Percentiles rank a stretch among this genome's conserved stretches.
These are phyloP conservation scores for Nyctereutes procyonoides DNA, from an alignment of 2,113 vertebrate genomes.

Conservation along the genomic window DNA sequence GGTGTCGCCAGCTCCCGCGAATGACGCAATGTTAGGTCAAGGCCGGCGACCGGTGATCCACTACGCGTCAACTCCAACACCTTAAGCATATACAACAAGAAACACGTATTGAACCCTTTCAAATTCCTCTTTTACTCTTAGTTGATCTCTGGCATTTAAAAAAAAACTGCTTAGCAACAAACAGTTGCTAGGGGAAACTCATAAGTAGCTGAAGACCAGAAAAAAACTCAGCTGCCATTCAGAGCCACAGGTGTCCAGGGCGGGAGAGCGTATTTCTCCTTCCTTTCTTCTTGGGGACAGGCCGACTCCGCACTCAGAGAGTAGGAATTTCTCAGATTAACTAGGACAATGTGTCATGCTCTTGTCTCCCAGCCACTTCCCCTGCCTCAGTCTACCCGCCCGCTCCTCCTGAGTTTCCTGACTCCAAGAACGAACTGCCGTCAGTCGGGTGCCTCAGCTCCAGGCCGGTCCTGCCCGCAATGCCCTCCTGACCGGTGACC, in stretches of 20 bases:
- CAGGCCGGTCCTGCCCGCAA: neutral
- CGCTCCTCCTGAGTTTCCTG: neutral
- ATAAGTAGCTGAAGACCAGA: neutral
- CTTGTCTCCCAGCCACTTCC: neutral
- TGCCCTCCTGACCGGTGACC: rapidly evolving
- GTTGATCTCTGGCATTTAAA: neutral
- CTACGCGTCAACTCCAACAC: neutral
- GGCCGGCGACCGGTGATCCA: neutral
- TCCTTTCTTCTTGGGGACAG: neutral
- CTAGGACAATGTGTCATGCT: neutral
- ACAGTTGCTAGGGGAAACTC: conserved; percentile 33
- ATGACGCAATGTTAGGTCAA: neutral
- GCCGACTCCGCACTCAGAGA: neutral
- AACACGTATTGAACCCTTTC: neutral
- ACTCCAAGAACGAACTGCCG: neutral
- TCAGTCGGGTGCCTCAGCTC: neutral
- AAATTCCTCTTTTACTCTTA: conserved; percentile 7
- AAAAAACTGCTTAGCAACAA: conserved; percentile 22
- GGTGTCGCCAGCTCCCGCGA: neutral
- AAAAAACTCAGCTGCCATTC: neutral
- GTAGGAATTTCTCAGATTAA: neutral
- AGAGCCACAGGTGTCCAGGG: neutral
- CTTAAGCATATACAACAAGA: neutral
- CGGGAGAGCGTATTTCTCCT: neutral
- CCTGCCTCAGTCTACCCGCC: rapidly evolving